phyloP scores from a whole-genome alignment of 2,888 invertebrate genomes.

The Disparrhopalites patrizii region DNA sequence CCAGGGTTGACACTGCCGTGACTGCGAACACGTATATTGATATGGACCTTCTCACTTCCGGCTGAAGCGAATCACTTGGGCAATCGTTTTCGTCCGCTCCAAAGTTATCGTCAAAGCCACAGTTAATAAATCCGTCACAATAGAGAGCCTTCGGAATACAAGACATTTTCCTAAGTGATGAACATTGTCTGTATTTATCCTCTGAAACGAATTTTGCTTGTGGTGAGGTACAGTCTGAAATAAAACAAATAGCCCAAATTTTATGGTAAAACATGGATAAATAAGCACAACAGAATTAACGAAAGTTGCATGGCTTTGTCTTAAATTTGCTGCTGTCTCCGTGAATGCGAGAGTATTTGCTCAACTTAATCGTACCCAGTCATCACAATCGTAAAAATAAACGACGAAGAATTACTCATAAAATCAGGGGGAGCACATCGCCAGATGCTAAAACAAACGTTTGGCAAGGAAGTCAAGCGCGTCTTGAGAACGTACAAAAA shows the following conservation, averaged over 20 bases:
- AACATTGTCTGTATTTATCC: conserved; percentile 34
- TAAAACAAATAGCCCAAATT: conserved; percentile 1
- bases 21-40: conserved; percentile 45
- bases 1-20: conserved; percentile 42
- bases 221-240: conserved; percentile 35
- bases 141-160: conserved; percentile 40
- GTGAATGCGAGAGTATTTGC: no score
- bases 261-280: no score
- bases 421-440: background rate
- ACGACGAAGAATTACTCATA: no score
- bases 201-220: conserved; percentile 15
- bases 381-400: no score
- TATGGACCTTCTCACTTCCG: conserved; percentile 25
- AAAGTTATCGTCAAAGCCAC: conserved; percentile 42
- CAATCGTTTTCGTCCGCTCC: conserved; percentile 37
- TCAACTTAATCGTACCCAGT: no score
- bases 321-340: no score
- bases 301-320: no score
- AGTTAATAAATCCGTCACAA: conserved; percentile 44
- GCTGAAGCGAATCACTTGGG: background rate
- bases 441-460: no score
- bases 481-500: no score
- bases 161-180: conserved; percentile 33
- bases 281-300: no score
- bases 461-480: no score